Evolutionary conservation across 2,888 invertebrate genomes (phyloP).

Genomic region (Drosophila mulleri): DNA sequence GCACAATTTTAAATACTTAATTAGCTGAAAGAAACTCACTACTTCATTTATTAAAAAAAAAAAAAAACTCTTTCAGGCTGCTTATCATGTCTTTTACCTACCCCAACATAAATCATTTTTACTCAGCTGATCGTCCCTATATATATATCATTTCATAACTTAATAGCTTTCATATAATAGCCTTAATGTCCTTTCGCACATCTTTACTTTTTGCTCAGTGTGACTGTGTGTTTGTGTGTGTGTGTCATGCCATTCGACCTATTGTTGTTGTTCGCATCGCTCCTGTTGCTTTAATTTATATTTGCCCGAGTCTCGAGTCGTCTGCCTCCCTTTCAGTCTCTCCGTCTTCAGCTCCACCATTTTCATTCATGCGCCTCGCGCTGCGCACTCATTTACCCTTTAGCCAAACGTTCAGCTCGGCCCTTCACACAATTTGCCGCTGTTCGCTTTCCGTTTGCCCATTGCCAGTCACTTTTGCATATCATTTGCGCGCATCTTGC

Average conservation of each 20-base stretch:
- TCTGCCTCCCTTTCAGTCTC: neutral
- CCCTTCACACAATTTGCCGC: slow-evolving; percentile 13
- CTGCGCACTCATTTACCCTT: slow-evolving; percentile 79
- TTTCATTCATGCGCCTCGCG: slow-evolving; percentile 70
- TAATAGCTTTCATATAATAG: slow-evolving; percentile 7
- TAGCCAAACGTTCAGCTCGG: slow-evolving; percentile 71
- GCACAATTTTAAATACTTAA: neutral
- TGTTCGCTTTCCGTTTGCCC: neutral
- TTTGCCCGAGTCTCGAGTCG: slow-evolving; percentile 45
- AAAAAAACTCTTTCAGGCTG: neutral
- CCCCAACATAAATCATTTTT: neutral
- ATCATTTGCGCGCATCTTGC: slow-evolving; percentile 80
- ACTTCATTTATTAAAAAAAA: too few relatives aligned
- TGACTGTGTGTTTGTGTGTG: slow-evolving; percentile 9
- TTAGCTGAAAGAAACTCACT: neutral
- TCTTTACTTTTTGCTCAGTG: slow-evolving; percentile 44
- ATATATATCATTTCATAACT: neutral
- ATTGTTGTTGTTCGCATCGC: slow-evolving; percentile 27
- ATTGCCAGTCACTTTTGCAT: slow-evolving; percentile 61
- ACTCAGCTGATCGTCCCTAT: neutral
- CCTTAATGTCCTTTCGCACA: slow-evolving; percentile 13
- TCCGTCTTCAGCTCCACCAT: neutral
- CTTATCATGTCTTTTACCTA: neutral
- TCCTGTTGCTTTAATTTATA: slow-evolving; percentile 55
- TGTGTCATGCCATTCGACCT: slow-evolving; percentile 26